Evolutionary conservation across 2,113 vertebrate genomes (phyloP).

Genomic region (Mystacornis crossleyi): DNA sequence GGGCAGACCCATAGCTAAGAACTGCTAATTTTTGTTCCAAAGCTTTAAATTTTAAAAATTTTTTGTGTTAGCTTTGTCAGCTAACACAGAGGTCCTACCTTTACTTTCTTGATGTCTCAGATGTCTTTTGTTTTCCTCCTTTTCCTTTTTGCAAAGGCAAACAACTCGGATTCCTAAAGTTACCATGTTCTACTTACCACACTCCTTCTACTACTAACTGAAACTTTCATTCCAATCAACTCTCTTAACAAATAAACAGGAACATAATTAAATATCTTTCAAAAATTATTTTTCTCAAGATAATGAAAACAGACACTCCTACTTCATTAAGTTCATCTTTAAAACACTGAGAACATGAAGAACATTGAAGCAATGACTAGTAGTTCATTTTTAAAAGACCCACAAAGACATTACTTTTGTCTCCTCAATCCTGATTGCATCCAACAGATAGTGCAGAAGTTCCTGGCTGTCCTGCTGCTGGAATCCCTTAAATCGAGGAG

Average conservation of each 20-base stretch:
- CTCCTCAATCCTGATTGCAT: slow-evolving; percentile 94
- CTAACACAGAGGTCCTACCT: not conserved
- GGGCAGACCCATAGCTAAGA: not conserved
- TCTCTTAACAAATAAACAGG: not conserved
- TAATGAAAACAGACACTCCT: not conserved
- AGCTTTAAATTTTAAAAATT: not conserved
- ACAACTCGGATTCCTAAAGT: not conserved
- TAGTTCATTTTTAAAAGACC: not conserved
- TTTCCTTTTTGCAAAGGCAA: not conserved
- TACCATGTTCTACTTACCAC: not conserved
- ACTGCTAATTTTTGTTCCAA: not conserved
- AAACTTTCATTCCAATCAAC: not conserved
- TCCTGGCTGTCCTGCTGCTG: slow-evolving; percentile 99
- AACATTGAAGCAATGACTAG: not conserved
- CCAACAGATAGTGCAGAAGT: slow-evolving; percentile 93
- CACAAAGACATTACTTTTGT: slow-evolving; percentile 84
- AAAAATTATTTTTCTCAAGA: not conserved
- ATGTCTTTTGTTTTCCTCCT: not conserved
- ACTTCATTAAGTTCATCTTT: not conserved
- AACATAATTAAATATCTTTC: not conserved
- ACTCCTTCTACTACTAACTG: not conserved
- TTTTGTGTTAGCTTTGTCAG: not conserved
- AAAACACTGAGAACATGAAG: not conserved
- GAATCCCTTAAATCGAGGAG: slow-evolving; percentile 96
- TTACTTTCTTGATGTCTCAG: not conserved